Conservation (phyloP, 2,797 vertebrate species). For the Paratrypauchen microcephalus region DNA sequence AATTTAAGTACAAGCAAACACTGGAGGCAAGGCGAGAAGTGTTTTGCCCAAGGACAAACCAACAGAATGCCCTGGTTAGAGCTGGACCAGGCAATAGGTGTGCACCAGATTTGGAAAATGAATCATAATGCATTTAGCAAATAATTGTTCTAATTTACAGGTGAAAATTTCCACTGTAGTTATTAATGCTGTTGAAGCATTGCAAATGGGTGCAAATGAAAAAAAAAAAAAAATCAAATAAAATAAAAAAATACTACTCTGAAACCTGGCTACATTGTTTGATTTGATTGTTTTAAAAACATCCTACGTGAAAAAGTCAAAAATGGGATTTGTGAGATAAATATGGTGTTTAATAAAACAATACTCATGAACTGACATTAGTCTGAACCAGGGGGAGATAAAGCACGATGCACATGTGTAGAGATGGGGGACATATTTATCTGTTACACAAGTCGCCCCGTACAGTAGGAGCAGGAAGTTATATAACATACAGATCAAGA, state of each 20-base stretch:
- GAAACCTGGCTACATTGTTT: background rate
- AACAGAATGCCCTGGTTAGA: too few species aligned
- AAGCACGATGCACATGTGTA: slow-evolving; percentile 86
- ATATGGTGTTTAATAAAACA: slow-evolving; percentile 98
- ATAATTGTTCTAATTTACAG: background rate
- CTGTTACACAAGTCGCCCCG: slow-evolving; percentile 89
- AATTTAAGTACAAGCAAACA: too few species aligned
- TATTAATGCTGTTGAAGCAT: background rate
- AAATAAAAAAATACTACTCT: background rate
- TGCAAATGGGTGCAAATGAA: background rate
- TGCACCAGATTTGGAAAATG: too few species aligned
- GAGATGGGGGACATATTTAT: slow-evolving; percentile 81
- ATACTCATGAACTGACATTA: slow-evolving; percentile 95
- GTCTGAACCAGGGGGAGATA: slow-evolving; percentile 80
- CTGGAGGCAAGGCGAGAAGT: too few species aligned
- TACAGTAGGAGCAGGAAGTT: slow-evolving; percentile 87
- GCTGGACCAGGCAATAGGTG: too few species aligned
- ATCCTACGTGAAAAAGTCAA: slow-evolving; percentile 40
- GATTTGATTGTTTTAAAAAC: background rate
- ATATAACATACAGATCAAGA: slow-evolving; percentile 88
- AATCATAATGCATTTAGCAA: too few species aligned
- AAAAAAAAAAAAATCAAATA: background rate
- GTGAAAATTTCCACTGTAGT: background rate
- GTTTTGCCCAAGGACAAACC: too few species aligned
- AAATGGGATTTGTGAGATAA: slow-evolving; percentile 83